phyloP scores from a whole-genome alignment of 2,113 vertebrate species.

The Laterallus jamaicensis region DNA sequence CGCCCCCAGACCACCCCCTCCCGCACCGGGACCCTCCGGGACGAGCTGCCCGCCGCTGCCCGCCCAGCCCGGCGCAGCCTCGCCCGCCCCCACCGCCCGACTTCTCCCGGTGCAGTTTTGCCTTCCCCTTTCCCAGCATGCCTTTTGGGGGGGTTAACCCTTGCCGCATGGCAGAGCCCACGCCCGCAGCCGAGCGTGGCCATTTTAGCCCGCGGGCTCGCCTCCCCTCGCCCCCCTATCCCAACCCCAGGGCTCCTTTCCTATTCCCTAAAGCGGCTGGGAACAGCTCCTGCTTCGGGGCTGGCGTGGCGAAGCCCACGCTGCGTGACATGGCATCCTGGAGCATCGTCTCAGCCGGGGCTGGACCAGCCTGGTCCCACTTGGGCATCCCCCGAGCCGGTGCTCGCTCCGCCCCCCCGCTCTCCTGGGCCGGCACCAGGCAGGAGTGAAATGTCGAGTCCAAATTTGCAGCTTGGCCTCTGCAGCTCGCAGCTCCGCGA shows the following conservation, averaged over 20 bases:
- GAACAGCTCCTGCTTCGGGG: neutral
- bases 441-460: neutral
- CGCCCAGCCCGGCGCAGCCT: neutral
- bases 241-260: neutral
- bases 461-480: neutral
- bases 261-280: neutral
- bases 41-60: neutral
- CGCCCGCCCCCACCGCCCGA: neutral
- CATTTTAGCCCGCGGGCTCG: neutral
- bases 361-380: neutral
- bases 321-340: rapidly evolving
- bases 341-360: neutral
- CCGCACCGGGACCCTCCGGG: neutral
- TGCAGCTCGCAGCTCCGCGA: neutral
- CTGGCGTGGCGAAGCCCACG: neutral
- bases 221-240: neutral
- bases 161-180: neutral
- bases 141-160: neutral
- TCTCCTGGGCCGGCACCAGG: neutral
- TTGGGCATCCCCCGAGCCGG: neutral
- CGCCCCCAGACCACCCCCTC: neutral
- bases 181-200: neutral
- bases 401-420: neutral
- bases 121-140: neutral
- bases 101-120: neutral